Base-by-base conservation (phyloP, 2,113 vertebrate species). In the Austrofundulus limnaeus region DNA sequence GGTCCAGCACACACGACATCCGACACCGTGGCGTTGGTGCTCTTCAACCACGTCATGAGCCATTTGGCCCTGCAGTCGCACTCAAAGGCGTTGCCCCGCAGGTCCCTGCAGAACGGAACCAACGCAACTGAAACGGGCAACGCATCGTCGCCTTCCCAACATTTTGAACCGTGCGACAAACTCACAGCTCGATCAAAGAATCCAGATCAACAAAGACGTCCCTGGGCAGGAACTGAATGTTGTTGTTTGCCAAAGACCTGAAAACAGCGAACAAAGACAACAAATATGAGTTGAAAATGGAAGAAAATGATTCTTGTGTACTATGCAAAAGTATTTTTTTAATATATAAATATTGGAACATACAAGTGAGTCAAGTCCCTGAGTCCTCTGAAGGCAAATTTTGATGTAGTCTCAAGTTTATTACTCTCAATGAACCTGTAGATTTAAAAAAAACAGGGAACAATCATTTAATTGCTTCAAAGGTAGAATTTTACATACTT, bases 31-130 rank as follows among this genome's bases (percentile, higher is more conserved):
- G 97, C 95, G 63, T 99, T 99, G 76, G 96, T 99, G 93, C 89
- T 96, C 89, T 96, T 97, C 88, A 99, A 78, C 98, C 97, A 99
- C 71, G 86, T 89, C 91, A 96, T 96, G 85, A 99, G 82, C 98
- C 98, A 99, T 88, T 99, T 99, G 74, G 94, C 94, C 80, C 95
- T 94, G 90, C 98, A 99, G 90, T 99, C 96, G 77, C 98, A 99
- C 80, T 98, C 94, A 77, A 99, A 95, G 64, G 93, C 94, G 88
- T 98, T 99, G 64, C 97, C 98, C 83, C 97, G 93, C 89, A 99
- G 91, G 81, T 99, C 97, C 84, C 97, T 99, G 88, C 80, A 75
- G 41, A 28, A 25, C 39, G 58, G 38, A 38, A 59, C 20, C 4
- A 51, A 24, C 24, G 41, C 28, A 14, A 24, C 38, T 72, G 51